Evolutionary conservation across 2,113 vertebrate species (phyloP), one percentile per base, ranked within the genome.

Genomic region (Sturnus vulgaris): DNA sequence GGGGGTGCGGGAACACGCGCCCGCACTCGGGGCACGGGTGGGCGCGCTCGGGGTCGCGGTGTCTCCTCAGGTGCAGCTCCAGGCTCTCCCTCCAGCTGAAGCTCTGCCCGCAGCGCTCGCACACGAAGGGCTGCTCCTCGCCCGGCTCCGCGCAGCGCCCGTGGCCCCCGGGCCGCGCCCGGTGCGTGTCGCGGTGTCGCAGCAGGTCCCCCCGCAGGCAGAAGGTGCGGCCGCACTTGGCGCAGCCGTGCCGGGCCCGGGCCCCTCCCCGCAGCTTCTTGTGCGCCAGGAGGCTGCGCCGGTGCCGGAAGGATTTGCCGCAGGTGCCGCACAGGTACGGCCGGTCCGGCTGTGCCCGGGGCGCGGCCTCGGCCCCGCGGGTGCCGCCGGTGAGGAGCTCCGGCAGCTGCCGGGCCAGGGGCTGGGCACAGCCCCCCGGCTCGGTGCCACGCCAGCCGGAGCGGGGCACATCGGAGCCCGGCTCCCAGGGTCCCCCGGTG

Each of bases 181-280:
- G 47, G 47, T 49, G 47, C 47, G 47, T 4, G 23, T 49, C 47
- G 12, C 47, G 47, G 47, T 49, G 47, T 12, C 47, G 47, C 47
- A 49, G 47, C 47, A 99, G 98, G 23, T 98, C 98, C 0, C 98
- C 99, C 33, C 72, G 93, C 52, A 97, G 49, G 25, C 98, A 97
- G 97, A 98, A 98, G 92, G 69, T 18, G 6, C 60, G 55, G 91
- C 93, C 59, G 10, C 97, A 98, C 59, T 97, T 96, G 0, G 69
- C 9, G 55, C 98, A 98, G 52, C 52, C 2, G 20, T 97, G 97
- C 50, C 28, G 95, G 60, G 44, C 85, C 33, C 82, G 82, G 1
- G 11, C 10, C 7, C 78, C 78, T 5, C 96, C 95, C 1, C 97
- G 97, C 20, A 95, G 96, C 47, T 96, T 96, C 89, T 98, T 97